Evolutionary conservation across 2,888 invertebrate genomes (phyloP), one percentile per base, ranked within the genome.

Genomic region (Caenorhabditis drosophilae): DNA sequence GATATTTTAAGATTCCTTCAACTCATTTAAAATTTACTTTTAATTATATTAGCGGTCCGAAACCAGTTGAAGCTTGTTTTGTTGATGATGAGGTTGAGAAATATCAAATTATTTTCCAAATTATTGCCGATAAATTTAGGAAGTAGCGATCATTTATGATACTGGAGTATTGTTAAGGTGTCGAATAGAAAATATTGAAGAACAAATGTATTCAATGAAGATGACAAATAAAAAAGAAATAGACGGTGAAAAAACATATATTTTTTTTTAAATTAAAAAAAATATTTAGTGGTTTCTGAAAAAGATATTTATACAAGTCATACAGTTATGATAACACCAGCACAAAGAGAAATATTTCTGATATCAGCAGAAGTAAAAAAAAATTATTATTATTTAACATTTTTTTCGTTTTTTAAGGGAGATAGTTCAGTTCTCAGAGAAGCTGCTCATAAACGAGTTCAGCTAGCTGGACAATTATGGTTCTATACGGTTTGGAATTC

Each of bases 131-230:
- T n/a, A n/a, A n/a, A 49, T 64, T n/a, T 11, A 75, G 70, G 75
- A 75, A 54, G 51, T 75, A 3, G 64, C 59, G 4, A 53, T 75
- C 12, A 50, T 72, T 26, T 73, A 70, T 41, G 61, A 72, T 27
- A 63, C 53, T 31, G 75, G 75, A 11, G 56, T 50, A 7, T 34
- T 73, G 1, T 44, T 75, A 15, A 52, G 72, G 45, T 52, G 62
- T 23, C 35, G 49, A 0, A 16, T 61, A 0, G 68, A 66, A 7
- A 58, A 72, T 36, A 40, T 73, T 9, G 50, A 58, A 25, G 68
- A 73, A 36, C 50, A 55, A 42, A 55, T 63, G 58, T 54, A 45
- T 22, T 55, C 62, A n/a, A 50, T 55, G 47, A 67, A 55, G 34
- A 45, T 42, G n/a, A 48, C 40, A 35, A 31, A 31, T 1, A 56